phyloP scores from a whole-genome alignment of 2,113 vertebrate genomes.

The Osmerus mordax region DNA sequence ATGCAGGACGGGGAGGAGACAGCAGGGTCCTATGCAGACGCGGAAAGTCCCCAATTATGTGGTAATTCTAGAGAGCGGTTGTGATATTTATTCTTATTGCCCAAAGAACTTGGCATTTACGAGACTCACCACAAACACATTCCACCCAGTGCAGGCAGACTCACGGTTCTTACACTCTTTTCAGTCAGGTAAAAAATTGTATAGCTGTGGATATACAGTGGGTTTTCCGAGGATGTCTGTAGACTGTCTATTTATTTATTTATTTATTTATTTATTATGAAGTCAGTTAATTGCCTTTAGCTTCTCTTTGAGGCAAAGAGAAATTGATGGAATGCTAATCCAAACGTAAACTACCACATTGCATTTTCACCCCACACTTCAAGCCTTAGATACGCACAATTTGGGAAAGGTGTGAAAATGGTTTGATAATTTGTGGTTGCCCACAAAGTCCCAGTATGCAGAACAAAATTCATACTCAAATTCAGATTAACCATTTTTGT shows the following conservation, averaged over 20 bases:
- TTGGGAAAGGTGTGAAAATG: conserved; percentile 11
- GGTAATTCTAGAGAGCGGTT: conserved; percentile 72
- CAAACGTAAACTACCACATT: conserved; percentile 27
- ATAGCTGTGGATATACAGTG: conserved; percentile 72
- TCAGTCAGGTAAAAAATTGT: conserved; percentile 55
- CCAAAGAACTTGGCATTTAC: conserved; percentile 74
- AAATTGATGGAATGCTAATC: conserved; percentile 42
- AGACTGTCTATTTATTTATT: conserved; percentile 44
- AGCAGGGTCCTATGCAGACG: conserved; percentile 57
- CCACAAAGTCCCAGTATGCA: not conserved
- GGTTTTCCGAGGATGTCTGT: conserved; percentile 66
- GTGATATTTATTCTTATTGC: conserved; percentile 71
- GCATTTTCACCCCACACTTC: conserved; percentile 10
- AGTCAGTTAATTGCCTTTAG: conserved; percentile 63
- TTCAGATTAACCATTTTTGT: conserved; percentile 14
- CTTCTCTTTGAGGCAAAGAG: conserved; percentile 31
- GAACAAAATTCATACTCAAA: not conserved
- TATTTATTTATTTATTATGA: conserved; percentile 58
- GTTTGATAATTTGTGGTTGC: too few species aligned
- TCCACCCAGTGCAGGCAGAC: conserved; percentile 62
- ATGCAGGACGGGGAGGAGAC: conserved; percentile 43
- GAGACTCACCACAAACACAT: conserved; percentile 72
- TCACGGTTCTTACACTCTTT: conserved; percentile 48
- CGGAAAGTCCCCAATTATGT: conserved; percentile 84
- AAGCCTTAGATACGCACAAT: conserved; percentile 1